Conservation (phyloP, 2,113 vertebrate genomes). For the Enhydra lutris region DNA sequence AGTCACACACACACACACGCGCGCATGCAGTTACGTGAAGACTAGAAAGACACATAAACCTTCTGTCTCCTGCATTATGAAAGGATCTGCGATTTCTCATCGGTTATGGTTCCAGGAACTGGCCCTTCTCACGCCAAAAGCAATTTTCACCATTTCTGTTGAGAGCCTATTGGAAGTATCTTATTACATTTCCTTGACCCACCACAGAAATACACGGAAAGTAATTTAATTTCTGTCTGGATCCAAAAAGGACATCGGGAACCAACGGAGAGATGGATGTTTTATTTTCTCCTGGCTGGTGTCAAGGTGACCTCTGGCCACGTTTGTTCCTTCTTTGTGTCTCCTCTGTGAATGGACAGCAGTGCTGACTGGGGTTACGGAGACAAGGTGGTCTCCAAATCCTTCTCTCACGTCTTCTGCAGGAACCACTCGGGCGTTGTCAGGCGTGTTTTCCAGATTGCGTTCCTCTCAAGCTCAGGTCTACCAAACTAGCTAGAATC, state of each 20-base stretch:
- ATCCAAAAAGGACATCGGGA: neutral
- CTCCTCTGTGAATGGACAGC: neutral
- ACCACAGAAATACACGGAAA: neutral
- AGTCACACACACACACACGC: too few relatives aligned
- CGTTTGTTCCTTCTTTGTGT: neutral
- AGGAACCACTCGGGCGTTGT: neutral
- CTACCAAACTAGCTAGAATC: too few relatives aligned
- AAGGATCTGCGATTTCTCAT: neutral
- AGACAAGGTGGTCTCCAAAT: too few relatives aligned
- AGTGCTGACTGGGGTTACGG: accelerated
- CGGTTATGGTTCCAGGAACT: accelerated
- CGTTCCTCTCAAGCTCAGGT: accelerated
- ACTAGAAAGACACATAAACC: neutral
- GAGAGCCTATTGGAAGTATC: neutral
- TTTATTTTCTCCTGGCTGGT: neutral
- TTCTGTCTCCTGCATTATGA: neutral
- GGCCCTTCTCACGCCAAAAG: neutral
- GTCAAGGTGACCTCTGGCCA: too few relatives aligned
- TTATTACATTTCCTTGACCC: neutral
- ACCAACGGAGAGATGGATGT: accelerated
- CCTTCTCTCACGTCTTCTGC: accelerated
- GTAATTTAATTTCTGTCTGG: neutral
- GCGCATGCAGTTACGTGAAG: too few relatives aligned
- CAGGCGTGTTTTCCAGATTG: accelerated
- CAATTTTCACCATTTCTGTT: neutral